Conservation (phyloP, 53 echinoderm and acorn worm genomes). For the Apostichopus leukothele region DNA sequence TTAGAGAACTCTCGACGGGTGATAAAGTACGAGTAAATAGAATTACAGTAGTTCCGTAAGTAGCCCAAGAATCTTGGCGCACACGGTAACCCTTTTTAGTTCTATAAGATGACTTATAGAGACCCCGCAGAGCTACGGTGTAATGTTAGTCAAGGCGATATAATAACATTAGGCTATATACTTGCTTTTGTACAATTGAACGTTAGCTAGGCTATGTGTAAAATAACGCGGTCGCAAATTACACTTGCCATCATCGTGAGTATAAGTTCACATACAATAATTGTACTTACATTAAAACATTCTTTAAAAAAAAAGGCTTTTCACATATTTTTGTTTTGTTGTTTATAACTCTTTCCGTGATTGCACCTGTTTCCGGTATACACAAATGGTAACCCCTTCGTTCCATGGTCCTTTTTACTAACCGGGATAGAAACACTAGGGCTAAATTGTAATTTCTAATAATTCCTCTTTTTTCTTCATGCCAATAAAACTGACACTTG, state of each 20-base stretch:
- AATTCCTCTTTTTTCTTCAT: background rate
- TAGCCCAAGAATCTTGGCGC: background rate
- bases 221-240: conserved; percentile 38
- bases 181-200: background rate
- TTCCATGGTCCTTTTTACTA: background rate
- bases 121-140: background rate
- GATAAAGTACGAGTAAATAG: conserved; percentile 39
- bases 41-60: conserved; percentile 6
- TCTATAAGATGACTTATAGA: conserved; percentile 1
- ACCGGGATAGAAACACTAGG: too few relatives aligned
- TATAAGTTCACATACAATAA: background rate
- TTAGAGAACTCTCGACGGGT: conserved; percentile 13
- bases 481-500: background rate
- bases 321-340: background rate
- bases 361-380: background rate
- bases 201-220: background rate
- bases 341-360: background rate
- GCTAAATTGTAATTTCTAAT: background rate
- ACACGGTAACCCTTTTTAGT: background rate
- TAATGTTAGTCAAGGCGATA: conserved; percentile 2
- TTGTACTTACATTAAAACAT: background rate
- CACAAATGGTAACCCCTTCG: background rate
- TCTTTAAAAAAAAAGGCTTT: background rate
- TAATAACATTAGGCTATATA: conserved; percentile 36
- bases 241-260: background rate